Base-by-base conservation (phyloP, 1,140 invertebrate species). In the Lutraria rhynchaena region DNA sequence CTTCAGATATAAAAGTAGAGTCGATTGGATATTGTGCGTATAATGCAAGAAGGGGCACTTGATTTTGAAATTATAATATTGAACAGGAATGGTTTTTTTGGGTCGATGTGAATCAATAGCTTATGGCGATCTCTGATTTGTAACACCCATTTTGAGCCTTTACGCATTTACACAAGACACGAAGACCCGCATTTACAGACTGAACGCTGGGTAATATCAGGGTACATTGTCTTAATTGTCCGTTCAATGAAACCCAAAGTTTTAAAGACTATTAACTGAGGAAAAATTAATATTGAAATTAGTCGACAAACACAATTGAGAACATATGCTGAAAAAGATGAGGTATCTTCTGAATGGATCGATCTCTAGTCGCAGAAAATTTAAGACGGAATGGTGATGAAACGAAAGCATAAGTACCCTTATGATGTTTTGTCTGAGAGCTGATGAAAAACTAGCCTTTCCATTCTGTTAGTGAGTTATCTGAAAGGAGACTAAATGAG, bases 201-300 rank as follows among this genome's bases (percentile, higher is more conserved):
- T 41, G 46, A 70, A 17, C 63, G 41, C 63, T 60, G 49, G 3
- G 44, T 27, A 63, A 65, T 31, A 77, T 77, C 65, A 44, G 75
- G 75, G 76, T 80, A 80, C 76, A 80, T 80, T 80, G 76, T 80
- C 70, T 70, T 70, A 70, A 69, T 51, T 44, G 29, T 69, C 35
- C 44, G 61, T 49, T 74, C 71, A 46, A 60, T 60, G 57, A 46
- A 55, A 74, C 35, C 71, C 57, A 74, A 57, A 51, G 57, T 31
- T 74, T 41, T 58, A 58, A 74, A 67, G 63, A 60, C n/a, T 65
- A 58, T 57, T 80, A 80, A 58, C 76, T 31, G 44, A 80, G 46
- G 65, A 69, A 31, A 63, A 57, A 67, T 80, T 80, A 80, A 67
- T 65, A 77, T 80, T 70, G 51, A 80, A 80, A 80, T 80, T 69